Conservation (phyloP, 2,888 invertebrate genomes). For the Eupithecia exiguata region DNA sequence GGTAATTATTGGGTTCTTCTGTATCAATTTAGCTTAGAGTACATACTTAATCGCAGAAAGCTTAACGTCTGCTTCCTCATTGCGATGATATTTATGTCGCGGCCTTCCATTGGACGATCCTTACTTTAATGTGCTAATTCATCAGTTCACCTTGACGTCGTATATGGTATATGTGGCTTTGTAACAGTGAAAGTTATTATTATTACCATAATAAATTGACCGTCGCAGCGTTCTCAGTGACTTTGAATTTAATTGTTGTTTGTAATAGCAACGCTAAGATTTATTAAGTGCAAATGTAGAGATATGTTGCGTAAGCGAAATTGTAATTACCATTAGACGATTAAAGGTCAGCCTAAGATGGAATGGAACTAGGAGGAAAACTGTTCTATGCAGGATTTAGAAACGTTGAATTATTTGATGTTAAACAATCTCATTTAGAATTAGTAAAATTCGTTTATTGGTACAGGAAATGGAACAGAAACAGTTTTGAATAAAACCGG, state of each 20-base stretch:
- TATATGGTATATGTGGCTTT: constrained; percentile 36
- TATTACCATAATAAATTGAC: constrained; percentile 35
- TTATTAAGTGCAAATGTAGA: constrained; percentile 28
- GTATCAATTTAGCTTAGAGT: constrained; percentile 44
- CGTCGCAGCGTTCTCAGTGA: constrained; percentile 26
- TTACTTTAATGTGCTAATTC: constrained; percentile 44
- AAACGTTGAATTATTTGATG: not conserved
- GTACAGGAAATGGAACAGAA: not conserved
- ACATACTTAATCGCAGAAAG: constrained; percentile 39
- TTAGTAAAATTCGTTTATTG: not conserved
- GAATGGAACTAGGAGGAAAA: not conserved
- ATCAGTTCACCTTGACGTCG: constrained; percentile 42
- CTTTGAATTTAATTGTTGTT: constrained; percentile 36
- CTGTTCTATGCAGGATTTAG: not conserved
- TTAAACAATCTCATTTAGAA: constrained; percentile 1
- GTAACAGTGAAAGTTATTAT: constrained; percentile 38
- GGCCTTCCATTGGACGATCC: constrained; percentile 38
- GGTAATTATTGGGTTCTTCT: not conserved
- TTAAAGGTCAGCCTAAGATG: not conserved
- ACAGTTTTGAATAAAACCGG: not conserved
- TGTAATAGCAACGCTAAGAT: constrained; percentile 31
- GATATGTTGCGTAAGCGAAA: constrained; percentile 35
- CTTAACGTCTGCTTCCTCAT: constrained; percentile 43
- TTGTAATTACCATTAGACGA: constrained; percentile 8
- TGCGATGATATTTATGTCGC: constrained; percentile 42